Conservation (phyloP, 2,113 vertebrate species). For the Tylochromis polylepis region DNA sequence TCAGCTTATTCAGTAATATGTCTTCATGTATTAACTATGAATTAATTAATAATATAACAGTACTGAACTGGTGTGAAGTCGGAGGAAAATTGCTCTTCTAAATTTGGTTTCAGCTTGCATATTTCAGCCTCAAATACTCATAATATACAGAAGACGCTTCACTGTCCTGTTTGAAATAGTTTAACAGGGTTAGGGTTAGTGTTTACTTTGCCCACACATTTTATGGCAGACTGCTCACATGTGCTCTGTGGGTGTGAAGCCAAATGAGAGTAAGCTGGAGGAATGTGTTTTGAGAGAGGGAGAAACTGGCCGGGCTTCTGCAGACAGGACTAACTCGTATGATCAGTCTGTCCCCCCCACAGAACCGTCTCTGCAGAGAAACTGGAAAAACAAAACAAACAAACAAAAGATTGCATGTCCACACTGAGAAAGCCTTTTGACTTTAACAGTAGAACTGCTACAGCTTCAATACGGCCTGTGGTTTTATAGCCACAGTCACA, state of each 20-base stretch:
- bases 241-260: background rate
- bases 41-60: background rate
- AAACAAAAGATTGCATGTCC: background rate
- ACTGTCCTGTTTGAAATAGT: background rate
- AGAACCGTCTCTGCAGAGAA: background rate
- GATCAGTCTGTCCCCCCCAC: background rate
- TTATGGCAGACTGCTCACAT: background rate
- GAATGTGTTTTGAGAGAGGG: slow-evolving; percentile 18
- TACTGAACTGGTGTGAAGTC: background rate
- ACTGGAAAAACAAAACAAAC: background rate
- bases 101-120: background rate
- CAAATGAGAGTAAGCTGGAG: background rate
- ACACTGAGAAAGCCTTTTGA: background rate
- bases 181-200: background rate
- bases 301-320: background rate
- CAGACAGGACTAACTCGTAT: slow-evolving; percentile 26
- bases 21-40: slow-evolving; percentile 16
- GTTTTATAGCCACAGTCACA: background rate
- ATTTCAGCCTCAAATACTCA: background rate
- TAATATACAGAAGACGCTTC: background rate
- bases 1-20: background rate
- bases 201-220: background rate
- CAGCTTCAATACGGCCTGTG: background rate
- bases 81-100: background rate
- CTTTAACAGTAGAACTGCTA: background rate